phyloP scores from a whole-genome alignment of 35 echinoderm and acorn worm genomes.

The Apostichopus californicus region DNA sequence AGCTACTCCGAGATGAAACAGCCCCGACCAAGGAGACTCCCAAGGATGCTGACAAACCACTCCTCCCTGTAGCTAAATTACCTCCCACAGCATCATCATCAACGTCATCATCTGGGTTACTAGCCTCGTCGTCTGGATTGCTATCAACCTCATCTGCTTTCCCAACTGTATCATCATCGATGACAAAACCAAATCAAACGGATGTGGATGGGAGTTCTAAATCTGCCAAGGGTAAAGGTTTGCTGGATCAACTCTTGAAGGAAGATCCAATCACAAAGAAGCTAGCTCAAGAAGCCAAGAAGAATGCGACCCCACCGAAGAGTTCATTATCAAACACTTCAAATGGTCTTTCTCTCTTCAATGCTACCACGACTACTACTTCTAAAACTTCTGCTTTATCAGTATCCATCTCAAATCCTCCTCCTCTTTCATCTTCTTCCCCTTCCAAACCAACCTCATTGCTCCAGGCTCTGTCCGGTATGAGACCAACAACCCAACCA shows the following conservation, averaged over 20 bases:
- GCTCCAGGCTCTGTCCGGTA: slow-evolving; percentile 33
- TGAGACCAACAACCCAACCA: slow-evolving; percentile 11
- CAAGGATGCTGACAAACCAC: slow-evolving; percentile 31
- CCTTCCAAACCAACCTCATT: slow-evolving; percentile 5
- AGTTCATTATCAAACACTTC: not conserved
- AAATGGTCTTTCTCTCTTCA: slow-evolving; percentile 15
- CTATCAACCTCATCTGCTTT: not conserved
- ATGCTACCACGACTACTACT: not conserved
- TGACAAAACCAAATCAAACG: not conserved
- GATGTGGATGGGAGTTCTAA: not conserved
- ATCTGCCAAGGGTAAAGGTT: not conserved
- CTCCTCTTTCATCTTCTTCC: not conserved
- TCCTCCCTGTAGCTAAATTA: slow-evolving; percentile 20
- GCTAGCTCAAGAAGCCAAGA: not conserved
- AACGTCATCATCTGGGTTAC: not conserved
- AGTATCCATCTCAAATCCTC: not conserved
- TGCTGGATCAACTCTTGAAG: slow-evolving; percentile 23
- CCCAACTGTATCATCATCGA: not conserved
- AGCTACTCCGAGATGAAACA: slow-evolving; percentile 23
- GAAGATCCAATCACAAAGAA: not conserved
- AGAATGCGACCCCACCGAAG: not conserved
- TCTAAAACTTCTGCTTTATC: not conserved
- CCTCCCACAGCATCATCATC: not conserved
- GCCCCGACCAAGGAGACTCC: not conserved
- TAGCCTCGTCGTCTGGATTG: too few species aligned